Base-by-base conservation (phyloP, 2,888 invertebrate genomes). In the Peribatodes rhomboidaria region DNA sequence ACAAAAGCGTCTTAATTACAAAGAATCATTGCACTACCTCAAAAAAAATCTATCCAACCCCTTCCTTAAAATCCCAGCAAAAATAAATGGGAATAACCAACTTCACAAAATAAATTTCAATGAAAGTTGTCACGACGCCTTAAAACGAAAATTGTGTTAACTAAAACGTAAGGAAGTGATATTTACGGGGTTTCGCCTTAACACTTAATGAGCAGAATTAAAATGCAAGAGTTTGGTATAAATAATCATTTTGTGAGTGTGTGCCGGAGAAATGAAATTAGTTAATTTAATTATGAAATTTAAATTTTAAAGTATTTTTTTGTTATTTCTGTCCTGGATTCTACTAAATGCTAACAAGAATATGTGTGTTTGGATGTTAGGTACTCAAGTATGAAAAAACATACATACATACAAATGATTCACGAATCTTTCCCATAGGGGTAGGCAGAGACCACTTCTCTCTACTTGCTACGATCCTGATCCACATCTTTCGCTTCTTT, bases 141-240 rank as follows among this genome's bases (percentile, higher is more conserved):
- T 93, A 92, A 93, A 93, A 93, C 80, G 89, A 91, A 93, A 93
- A 90, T 88, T 85, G 85, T 93, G 93, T 93, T 82, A 80, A 77
- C 81, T 82, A 75, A 78, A 82, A 87, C 82, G 84, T 81, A 88
- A 90, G 90, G 88, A 90, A 92, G 90, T 90, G 87, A 90, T 89
- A 93, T 92, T 91, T 92, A 93, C 88, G 82, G 73, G 66, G 73
- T 22, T 67, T 69, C 13, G 60, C 53, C 70, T 70, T 69, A 70
- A 61, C 65, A 68, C 61, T 56, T 69, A 71, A 73, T 71, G 70
- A 72, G 63, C 35, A 4, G 33, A 65, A 60, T 65, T 59, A 64
- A 59, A 64, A 60, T 52, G 60, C 63, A 64, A 64, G 63, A 63
- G 60, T 59, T 60, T 35, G 18, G 20, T 35, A 52, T 65, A 50